phyloP scores from a whole-genome alignment of 2,797 vertebrate species.

The Gallinago solitaria region DNA sequence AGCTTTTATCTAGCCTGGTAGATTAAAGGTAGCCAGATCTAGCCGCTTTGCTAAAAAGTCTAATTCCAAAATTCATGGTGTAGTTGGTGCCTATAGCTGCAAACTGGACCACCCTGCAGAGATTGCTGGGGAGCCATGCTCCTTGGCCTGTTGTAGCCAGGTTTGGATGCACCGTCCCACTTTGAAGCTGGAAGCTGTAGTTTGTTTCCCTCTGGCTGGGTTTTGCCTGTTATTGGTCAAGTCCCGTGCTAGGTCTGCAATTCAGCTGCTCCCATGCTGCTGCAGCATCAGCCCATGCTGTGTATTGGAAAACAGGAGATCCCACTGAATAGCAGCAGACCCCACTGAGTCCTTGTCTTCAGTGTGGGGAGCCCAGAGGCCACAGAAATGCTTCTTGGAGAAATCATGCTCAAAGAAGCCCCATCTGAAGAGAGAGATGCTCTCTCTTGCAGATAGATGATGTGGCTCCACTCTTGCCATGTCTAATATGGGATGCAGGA shows the following conservation, averaged over 20 bases:
- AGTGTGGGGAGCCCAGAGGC: background rate
- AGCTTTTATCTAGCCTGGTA: background rate
- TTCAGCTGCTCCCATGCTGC: background rate
- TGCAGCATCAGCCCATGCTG: background rate
- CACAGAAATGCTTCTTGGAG: background rate
- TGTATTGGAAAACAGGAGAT: background rate
- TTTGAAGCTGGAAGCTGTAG: background rate
- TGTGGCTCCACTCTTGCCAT: background rate
- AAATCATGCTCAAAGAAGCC: background rate
- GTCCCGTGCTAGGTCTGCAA: background rate
- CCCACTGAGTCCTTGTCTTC: background rate
- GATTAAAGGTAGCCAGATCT: background rate
- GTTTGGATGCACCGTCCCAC: background rate
- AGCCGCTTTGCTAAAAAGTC: background rate
- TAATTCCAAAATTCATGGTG: background rate
- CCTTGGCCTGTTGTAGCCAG: background rate
- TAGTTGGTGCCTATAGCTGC: background rate
- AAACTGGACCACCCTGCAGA: background rate
- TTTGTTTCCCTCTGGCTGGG: background rate
- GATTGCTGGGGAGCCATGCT: fast-evolving
- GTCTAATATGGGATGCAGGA: background rate
- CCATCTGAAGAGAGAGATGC: background rate
- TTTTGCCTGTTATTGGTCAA: background rate
- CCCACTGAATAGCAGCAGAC: background rate
- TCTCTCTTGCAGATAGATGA: background rate